A percentile compares a stretch with the other conserved stretches of the same genome.
Evolutionary conservation across 1,140 invertebrate genomes (phyloP).

Genomic region (Drosophila sucinea): DNA sequence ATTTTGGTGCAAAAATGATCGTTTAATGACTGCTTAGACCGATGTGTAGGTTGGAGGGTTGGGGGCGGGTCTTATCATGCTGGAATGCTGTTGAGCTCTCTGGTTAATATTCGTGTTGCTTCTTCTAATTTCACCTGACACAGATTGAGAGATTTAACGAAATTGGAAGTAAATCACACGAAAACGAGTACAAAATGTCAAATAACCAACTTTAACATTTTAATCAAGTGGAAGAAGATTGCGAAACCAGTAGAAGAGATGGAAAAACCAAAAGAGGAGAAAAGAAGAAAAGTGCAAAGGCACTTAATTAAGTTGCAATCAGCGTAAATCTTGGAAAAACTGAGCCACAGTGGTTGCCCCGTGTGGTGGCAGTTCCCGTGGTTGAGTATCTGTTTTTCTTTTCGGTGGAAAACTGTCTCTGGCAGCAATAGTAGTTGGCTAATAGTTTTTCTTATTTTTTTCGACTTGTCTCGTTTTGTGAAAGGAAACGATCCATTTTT

Average conservation of each 20-base stretch:
- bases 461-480: conserved; percentile 33
- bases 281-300: conserved; percentile 13
- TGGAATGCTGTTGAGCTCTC: conserved; percentile 6
- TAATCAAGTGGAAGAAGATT: conserved; percentile 13
- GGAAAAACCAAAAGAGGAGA: neutral
- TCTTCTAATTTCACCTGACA: conserved; percentile 11
- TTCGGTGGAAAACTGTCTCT: conserved; percentile 31
- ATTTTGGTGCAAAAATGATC: conserved; percentile 53
- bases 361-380: neutral
- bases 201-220: conserved; percentile 27
- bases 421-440: conserved; percentile 1
- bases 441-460: neutral
- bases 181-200: conserved; percentile 18
- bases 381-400: conserved; percentile 30
- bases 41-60: conserved; percentile 23
- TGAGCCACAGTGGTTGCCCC: conserved; percentile 20
- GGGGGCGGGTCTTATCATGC: conserved; percentile 41
- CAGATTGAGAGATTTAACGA: conserved; percentile 13
- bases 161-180: conserved; percentile 16
- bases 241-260: conserved; percentile 1
- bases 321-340: conserved; percentile 35
- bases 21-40: conserved; percentile 38
- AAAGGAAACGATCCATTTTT: conserved; percentile 56
- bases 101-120: conserved; percentile 34
- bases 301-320: conserved; percentile 45